phyloP scores from a whole-genome alignment of 2,888 invertebrate genomes.

The Ramazzottius varieornatus region DNA sequence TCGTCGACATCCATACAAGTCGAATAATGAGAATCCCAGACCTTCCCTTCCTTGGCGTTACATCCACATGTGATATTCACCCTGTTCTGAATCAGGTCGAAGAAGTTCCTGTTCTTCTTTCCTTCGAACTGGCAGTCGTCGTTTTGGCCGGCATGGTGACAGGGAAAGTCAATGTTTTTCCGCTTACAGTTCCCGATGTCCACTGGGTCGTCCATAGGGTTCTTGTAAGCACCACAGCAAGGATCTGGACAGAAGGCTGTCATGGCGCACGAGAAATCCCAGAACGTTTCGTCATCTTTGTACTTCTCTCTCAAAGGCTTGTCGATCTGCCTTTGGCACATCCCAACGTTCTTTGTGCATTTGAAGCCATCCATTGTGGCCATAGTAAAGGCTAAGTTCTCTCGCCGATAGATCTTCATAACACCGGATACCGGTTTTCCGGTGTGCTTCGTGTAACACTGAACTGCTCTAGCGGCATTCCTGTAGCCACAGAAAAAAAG shows the following conservation, averaged over 20 bases:
- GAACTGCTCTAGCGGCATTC: no score
- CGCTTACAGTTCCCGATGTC: background rate
- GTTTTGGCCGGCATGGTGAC: background rate
- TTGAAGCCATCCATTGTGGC: background rate
- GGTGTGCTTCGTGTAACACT: no score
- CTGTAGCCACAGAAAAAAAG: no score
- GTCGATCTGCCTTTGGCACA: background rate
- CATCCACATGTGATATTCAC: background rate
- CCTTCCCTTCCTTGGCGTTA: background rate
- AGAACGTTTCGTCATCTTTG: background rate
- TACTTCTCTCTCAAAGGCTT: background rate
- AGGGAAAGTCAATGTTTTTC: background rate
- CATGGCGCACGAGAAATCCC: background rate
- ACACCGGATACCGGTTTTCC: background rate
- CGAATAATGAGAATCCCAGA: background rate
- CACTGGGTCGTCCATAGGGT: background rate
- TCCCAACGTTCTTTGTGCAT: background rate
- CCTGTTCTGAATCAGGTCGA: background rate
- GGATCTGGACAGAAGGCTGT: background rate
- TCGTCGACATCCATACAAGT: background rate
- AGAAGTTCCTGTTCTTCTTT: background rate
- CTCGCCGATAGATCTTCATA: background rate
- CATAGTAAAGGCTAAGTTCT: background rate
- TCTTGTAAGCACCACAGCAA: background rate
- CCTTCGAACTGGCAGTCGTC: background rate